These are phyloP conservation scores for Drosophila mettleri DNA, from an alignment of 2,888 invertebrate genomes.

Conservation along the genomic window DNA sequence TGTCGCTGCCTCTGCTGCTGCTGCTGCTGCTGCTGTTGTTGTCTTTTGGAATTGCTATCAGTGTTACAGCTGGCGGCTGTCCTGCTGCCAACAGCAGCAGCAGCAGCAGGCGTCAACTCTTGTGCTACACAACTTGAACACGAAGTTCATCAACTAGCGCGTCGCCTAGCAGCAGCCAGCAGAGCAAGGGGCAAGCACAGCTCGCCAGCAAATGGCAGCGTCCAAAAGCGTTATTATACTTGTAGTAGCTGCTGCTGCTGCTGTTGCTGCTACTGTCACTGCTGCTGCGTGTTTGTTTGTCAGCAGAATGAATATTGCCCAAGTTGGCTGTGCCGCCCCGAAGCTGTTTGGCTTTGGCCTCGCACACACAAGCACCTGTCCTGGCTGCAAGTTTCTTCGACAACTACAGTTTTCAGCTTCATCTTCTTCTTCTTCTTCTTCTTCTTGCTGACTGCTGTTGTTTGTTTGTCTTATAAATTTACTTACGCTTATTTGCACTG, in stretches of 20 bases:
- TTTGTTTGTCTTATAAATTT: conserved; percentile 79
- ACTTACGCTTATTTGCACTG: conserved; percentile 79
- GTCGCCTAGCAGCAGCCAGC: conserved; percentile 4
- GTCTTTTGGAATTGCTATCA: conserved; percentile 79
- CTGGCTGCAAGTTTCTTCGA: conserved; percentile 47
- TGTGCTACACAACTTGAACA: conserved; percentile 81
- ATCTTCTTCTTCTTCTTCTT: neutral
- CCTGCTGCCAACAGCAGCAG: conserved; percentile 24
- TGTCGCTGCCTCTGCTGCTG: conserved; percentile 51
- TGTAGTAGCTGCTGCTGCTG: conserved; percentile 66
- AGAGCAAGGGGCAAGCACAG: neutral
- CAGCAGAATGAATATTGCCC: conserved; percentile 76
- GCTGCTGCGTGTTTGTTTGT: conserved; percentile 75
- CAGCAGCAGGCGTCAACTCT: conserved; percentile 78
- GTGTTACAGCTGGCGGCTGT: conserved; percentile 77
- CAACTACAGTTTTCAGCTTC: conserved; percentile 22
- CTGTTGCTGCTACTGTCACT: conserved; percentile 43
- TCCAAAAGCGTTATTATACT: conserved; percentile 70
- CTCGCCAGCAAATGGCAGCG: conserved; percentile 73
- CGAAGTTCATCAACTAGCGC: conserved; percentile 78
- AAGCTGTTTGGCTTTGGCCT: conserved; percentile 75
- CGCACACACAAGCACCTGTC: conserved; percentile 54
- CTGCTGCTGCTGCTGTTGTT: conserved; percentile 49
- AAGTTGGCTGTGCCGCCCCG: conserved; percentile 48
- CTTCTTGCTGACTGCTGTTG: conserved; percentile 31